These are phyloP conservation scores for Chrysotoxum bicinctum DNA, from an alignment of 2,888 invertebrate species.

Conservation along the genomic window DNA sequence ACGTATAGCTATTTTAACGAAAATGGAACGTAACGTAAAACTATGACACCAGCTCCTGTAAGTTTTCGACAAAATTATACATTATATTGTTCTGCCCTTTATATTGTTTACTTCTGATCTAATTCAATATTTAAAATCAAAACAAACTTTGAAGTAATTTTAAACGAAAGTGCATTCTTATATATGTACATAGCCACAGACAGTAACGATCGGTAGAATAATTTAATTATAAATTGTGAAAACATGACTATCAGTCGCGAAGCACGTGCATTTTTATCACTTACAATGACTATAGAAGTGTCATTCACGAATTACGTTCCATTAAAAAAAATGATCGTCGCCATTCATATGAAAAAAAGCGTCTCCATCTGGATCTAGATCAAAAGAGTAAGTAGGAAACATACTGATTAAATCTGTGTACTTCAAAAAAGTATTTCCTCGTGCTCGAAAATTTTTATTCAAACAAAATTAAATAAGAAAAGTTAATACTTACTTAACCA, in stretches of 20 bases:
- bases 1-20: too few relatives aligned
- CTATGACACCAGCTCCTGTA: too few relatives aligned
- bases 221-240: background rate
- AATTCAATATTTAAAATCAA: background rate
- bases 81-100: background rate
- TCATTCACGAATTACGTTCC: constrained; percentile 7
- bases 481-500: too few relatives aligned
- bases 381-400: constrained; percentile 9
- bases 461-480: background rate
- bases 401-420: constrained; percentile 10
- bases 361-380: background rate
- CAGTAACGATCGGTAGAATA: background rate
- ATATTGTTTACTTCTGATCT: background rate
- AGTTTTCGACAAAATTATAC: too few relatives aligned
- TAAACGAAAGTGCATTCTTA: background rate
- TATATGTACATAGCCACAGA: too few relatives aligned
- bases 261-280: constrained; percentile 28
- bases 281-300: background rate
- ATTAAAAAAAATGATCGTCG: background rate
- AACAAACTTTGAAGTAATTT: background rate
- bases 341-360: background rate
- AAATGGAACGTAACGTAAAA: too few relatives aligned
- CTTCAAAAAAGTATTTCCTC: background rate
- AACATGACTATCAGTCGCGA: background rate
- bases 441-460: background rate